Base-by-base conservation (phyloP, 2,113 vertebrate genomes). In the Peromyscus leucopus region DNA sequence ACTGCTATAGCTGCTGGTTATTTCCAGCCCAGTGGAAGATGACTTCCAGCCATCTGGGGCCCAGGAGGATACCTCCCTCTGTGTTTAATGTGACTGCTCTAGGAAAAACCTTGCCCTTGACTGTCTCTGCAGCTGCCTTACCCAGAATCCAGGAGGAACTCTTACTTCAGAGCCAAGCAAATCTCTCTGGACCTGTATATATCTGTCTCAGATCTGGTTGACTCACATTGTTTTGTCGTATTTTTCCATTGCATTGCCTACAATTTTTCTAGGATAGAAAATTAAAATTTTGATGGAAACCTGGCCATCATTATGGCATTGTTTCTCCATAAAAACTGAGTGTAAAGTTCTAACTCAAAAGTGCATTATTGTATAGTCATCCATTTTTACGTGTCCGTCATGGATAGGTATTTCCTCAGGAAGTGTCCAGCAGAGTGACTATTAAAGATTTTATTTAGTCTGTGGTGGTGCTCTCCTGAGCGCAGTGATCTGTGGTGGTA, bases 241-340 rank as follows among this genome's bases (percentile, higher is more conserved):
- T 69, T 51, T 95, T 96, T 75, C 67, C 59, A 72, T 91, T 82
- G 39, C 71, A 82, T 89, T 93, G 75, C 72, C 80, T 80, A 92
- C 22, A 65, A 17, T 79, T 88, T 95, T 94, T 96, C 95, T 94
- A 83, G 71, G 75, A 78, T 89, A 91, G 51, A 92, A 85, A 92
- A 79, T 48, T 82, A 46, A 22, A 26, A 78, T 88, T 94, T 92
- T 69, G 5, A 8, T 94, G 33, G 78, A 51, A 95, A 76, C 22
- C 42, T 78, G 48, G 72, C 71, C 83, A 94, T 59, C 76, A 67
- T 82, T 83, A 61, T 28, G 95, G 67, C 67, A 61, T 89, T 94
- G 33, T 89, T 90, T 93, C 71, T 85, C 15, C 36, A 83, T 76
- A 69, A 89, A 96, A 95, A 57, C 24, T 71, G 36, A 80, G 12